These are phyloP conservation scores for Anabacerthia variegaticeps DNA, from an alignment of 2,797 vertebrate species.

Conservation along the genomic window DNA sequence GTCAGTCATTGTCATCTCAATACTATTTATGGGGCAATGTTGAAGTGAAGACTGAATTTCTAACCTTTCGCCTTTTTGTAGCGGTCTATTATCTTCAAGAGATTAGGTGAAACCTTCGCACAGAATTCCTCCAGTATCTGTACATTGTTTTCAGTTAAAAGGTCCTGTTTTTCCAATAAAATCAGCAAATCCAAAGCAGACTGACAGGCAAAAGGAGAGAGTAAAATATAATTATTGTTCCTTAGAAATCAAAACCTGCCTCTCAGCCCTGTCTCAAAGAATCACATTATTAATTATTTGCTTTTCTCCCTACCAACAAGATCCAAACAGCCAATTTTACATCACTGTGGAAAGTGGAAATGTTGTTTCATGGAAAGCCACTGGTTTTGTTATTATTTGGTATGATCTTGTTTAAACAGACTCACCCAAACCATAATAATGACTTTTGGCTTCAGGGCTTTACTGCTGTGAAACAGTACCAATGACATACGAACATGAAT, in stretches of 20 bases:
- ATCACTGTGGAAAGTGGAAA: neutral
- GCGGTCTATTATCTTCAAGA: slow-evolving; percentile 67
- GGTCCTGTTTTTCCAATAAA: slow-evolving; percentile 79
- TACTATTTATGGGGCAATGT: neutral
- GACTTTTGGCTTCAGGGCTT: neutral
- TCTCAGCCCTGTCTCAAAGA: neutral
- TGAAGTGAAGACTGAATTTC: neutral
- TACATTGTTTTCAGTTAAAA: slow-evolving; percentile 75
- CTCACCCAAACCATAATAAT: neutral
- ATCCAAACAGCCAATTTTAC: neutral
- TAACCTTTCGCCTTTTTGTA: slow-evolving; percentile 75
- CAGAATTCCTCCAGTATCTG: slow-evolving; percentile 66
- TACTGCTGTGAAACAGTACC: neutral
- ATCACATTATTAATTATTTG: neutral
- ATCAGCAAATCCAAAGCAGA: slow-evolving; percentile 80
- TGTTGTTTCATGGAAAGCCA: neutral
- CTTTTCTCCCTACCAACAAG: neutral
- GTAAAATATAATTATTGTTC: neutral
- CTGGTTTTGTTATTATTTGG: neutral
- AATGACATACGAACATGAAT: neutral
- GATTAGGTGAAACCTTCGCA: slow-evolving; percentile 20
- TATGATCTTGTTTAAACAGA: neutral
- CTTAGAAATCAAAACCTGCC: neutral
- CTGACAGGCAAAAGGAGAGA: slow-evolving; percentile 72
- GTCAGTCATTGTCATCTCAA: neutral